Percentiles rank a stretch among this genome's conserved stretches.
phyloP scores from a whole-genome alignment of 2,888 invertebrate species.

The Bugula neritina region DNA sequence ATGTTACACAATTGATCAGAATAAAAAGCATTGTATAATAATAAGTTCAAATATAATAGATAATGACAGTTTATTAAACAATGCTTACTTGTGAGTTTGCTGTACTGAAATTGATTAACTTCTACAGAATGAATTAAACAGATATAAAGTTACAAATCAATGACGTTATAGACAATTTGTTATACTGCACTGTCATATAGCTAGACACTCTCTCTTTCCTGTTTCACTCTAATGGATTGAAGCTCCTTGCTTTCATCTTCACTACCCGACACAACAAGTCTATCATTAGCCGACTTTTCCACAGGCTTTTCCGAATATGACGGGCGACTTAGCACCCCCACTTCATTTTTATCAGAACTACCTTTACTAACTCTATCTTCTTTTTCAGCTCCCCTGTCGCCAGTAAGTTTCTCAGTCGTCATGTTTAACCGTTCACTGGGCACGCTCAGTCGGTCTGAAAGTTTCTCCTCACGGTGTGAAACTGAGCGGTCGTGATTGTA shows the following conservation, averaged over 20 bases:
- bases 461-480: neutral
- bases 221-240: neutral
- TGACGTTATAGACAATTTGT: too few relatives aligned
- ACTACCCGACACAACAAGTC: neutral
- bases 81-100: too few relatives aligned
- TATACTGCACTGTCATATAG: too few relatives aligned
- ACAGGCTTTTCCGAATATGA: neutral
- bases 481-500: constrained; percentile 17
- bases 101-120: too few relatives aligned
- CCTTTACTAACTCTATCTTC: neutral
- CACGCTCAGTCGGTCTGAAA: neutral
- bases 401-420: neutral
- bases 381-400: neutral
- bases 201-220: constrained; percentile 8
- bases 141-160: too few relatives aligned
- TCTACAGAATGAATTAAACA: too few relatives aligned
- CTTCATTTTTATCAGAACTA: neutral
- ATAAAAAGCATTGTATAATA: too few relatives aligned
- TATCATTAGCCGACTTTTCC: neutral
- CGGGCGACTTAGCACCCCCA: neutral
- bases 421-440: neutral
- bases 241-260: neutral
- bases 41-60: too few relatives aligned
- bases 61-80: too few relatives aligned
- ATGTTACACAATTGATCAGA: too few relatives aligned